Percentiles rank a stretch among this genome's conserved stretches.
Evolutionary conservation across 2,113 vertebrate genomes (phyloP).

Genomic region (Elachura formosa): DNA sequence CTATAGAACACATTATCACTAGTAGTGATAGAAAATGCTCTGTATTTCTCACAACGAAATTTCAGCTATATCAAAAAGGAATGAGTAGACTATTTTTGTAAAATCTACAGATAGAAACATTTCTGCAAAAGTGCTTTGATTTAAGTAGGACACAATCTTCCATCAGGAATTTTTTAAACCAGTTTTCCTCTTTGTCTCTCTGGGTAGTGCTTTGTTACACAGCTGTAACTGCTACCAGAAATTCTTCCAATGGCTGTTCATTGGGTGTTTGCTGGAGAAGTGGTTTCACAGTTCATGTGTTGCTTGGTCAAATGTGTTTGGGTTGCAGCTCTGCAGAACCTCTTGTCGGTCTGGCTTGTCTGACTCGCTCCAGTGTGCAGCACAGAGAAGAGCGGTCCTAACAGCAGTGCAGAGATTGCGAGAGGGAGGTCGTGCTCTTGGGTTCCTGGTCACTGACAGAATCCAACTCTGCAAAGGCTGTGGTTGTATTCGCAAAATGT

Average conservation of each 20-base stretch:
- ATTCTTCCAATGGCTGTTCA: not conserved
- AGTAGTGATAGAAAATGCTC: not conserved
- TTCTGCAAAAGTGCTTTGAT: constrained; percentile 27
- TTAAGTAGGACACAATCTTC: constrained; percentile 44
- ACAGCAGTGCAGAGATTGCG: not conserved
- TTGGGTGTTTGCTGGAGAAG: not conserved
- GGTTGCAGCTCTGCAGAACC: not conserved
- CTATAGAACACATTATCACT: constrained; percentile 1
- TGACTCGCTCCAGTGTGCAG: not conserved
- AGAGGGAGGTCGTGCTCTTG: not conserved
- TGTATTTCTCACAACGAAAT: constrained; percentile 22
- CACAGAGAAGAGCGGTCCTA: not conserved
- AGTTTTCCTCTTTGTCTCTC: not conserved
- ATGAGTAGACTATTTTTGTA: constrained; percentile 30
- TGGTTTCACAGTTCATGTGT: not conserved
- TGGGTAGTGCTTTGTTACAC: not conserved
- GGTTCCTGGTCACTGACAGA: not conserved
- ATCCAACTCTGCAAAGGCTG: not conserved
- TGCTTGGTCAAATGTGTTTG: not conserved
- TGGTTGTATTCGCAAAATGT: not conserved
- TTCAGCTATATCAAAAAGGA: not conserved
- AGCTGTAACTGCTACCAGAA: not conserved
- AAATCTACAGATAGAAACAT: constrained; percentile 27
- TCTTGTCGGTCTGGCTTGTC: not conserved
- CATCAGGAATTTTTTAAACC: not conserved